These are phyloP conservation scores for Sebastes glaucus DNA, from an alignment of 2,797 vertebrate species.

Conservation along the genomic window DNA sequence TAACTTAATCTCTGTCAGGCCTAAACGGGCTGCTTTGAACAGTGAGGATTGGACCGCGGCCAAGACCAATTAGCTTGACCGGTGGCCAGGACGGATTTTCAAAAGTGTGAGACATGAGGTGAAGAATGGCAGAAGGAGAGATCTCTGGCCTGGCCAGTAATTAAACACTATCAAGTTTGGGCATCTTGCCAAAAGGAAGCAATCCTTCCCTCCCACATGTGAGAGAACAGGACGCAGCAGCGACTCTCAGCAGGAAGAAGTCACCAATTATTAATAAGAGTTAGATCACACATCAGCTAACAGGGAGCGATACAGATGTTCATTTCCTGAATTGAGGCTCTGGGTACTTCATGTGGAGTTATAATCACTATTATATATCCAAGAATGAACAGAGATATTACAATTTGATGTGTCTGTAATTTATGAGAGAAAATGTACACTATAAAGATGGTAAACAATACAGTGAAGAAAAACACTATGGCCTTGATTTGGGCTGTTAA, in stretches of 20 bases:
- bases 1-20: neutral
- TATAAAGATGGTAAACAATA: neutral
- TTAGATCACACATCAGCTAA: neutral
- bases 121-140: constrained; percentile 7
- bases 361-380: neutral
- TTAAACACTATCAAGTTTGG: constrained; percentile 42
- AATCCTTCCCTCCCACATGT: neutral
- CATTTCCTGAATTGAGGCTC: neutral
- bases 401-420: neutral
- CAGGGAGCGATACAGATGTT: neutral
- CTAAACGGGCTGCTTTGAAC: constrained; percentile 17
- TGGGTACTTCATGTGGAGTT: neutral
- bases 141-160: constrained; percentile 25
- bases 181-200: constrained; percentile 46
- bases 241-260: constrained; percentile 42
- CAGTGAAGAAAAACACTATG: neutral
- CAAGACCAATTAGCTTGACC: constrained; percentile 54
- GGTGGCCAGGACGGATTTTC: neutral
- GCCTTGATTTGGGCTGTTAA: neutral
- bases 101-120: constrained; percentile 3
- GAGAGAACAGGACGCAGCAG: constrained; percentile 9
- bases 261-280: constrained; percentile 25
- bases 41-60: constrained; percentile 33
- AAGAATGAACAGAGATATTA: neutral
- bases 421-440: neutral